Evolutionary conservation across 2,888 invertebrate species (phyloP).

Genomic region (Ligdia adustata): DNA sequence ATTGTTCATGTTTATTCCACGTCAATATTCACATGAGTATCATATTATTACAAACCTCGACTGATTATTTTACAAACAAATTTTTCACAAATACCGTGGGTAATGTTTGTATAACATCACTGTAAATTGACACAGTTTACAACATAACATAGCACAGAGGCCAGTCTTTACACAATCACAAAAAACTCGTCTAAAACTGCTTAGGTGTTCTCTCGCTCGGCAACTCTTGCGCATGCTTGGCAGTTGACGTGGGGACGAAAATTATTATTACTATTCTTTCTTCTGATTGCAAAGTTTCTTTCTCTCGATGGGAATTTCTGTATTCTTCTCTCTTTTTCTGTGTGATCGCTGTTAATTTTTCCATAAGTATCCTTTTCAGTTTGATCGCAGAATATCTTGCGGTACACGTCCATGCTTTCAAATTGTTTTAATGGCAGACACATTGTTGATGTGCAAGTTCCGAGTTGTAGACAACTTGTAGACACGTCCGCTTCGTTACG

Average conservation of each 20-base stretch:
- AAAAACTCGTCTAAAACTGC: slow-evolving; percentile 45
- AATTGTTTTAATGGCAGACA: slow-evolving; percentile 73
- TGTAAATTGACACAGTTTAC: neutral
- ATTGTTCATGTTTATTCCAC: no score
- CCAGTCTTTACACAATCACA: neutral
- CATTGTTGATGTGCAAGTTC: slow-evolving; percentile 46
- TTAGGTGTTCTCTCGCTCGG: slow-evolving; percentile 65
- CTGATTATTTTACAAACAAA: no score
- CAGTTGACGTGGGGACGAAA: slow-evolving; percentile 69
- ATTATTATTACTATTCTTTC: slow-evolving; percentile 78
- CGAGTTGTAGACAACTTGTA: slow-evolving; percentile 15
- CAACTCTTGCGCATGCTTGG: slow-evolving; percentile 65
- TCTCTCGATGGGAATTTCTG: slow-evolving; percentile 88
- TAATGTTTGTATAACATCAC: no score
- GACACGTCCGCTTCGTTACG: slow-evolving; percentile 33
- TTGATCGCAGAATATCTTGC: slow-evolving; percentile 51
- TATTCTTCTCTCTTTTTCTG: slow-evolving; percentile 60
- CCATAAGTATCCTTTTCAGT: slow-evolving; percentile 60
- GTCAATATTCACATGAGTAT: no score
- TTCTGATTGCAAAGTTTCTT: slow-evolving; percentile 86
- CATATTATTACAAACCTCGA: no score
- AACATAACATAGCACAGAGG: slow-evolving; percentile 2
- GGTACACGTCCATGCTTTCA: slow-evolving; percentile 71
- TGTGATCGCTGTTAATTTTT: slow-evolving; percentile 49
- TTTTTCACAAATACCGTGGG: neutral